Percentiles rank a stretch among this genome's conserved stretches.
Conservation (phyloP, 2,113 vertebrate species). For the Corythoichthys intestinalis region DNA sequence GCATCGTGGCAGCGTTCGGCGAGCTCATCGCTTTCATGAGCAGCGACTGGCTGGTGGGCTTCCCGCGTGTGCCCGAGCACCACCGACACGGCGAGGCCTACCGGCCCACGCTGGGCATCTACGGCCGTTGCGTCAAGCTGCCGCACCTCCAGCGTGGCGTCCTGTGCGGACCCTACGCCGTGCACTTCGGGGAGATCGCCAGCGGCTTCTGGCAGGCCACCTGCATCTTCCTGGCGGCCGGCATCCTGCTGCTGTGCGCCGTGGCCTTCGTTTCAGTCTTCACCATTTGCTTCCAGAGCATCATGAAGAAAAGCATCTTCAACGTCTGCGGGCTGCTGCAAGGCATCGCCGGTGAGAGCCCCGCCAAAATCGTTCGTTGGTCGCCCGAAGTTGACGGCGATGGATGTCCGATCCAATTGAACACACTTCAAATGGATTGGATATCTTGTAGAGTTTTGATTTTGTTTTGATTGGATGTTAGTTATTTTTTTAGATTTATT, state of each 20-base stretch:
- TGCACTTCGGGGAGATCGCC: conserved; percentile 91
- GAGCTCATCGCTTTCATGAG: conserved; percentile 98
- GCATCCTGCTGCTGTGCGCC: conserved; percentile 88
- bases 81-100: conserved; percentile 57
- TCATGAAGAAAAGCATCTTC: conserved; percentile 99
- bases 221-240: conserved; percentile 87
- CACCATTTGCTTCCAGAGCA: conserved; percentile 96
- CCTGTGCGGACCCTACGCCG: conserved; percentile 89
- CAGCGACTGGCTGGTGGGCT: conserved; percentile 90
- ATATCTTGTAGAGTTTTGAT: no score
- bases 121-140: conserved; percentile 85
- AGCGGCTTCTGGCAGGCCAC: conserved; percentile 98
- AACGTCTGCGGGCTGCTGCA: conserved; percentile 97
- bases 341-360: conserved; percentile 89
- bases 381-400: no score
- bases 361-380: no score
- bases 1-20: conserved; percentile 89
- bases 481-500: no score
- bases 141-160: conserved; percentile 77
- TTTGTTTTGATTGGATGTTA: no score
- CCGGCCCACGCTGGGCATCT: conserved; percentile 87
- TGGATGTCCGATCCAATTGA: no score
- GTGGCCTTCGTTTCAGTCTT: conserved; percentile 93
- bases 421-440: no score
- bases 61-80: conserved; percentile 65